A percentile compares a stretch with the other conserved stretches of the same genome.
phyloP scores from a whole-genome alignment of 2,797 vertebrate genomes.

The Eurystomus glaucurus region DNA sequence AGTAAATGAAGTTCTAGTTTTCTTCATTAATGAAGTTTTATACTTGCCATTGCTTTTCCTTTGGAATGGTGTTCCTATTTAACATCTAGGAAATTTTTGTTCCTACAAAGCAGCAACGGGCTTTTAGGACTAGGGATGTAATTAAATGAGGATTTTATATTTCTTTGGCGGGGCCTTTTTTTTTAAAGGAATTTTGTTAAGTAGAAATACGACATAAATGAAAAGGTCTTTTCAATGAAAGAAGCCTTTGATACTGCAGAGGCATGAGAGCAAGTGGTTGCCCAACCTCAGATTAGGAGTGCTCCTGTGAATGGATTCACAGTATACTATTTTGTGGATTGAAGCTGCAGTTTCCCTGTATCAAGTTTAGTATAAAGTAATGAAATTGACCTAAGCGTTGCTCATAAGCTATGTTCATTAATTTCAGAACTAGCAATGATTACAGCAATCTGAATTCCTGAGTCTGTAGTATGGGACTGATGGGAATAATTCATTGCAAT shows the following conservation, averaged over 20 bases:
- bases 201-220: not conserved
- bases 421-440: not conserved
- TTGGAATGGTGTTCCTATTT: slow-evolving; percentile 15
- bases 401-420: not conserved
- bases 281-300: not conserved
- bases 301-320: not conserved
- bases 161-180: not conserved
- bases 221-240: not conserved
- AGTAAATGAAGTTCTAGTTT: slow-evolving; percentile 20
- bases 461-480: not conserved
- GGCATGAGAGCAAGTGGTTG: not conserved
- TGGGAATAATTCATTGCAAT: not conserved
- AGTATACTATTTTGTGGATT: not conserved
- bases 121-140: not conserved
- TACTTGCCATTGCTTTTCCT: not conserved
- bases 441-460: not conserved
- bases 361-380: not conserved
- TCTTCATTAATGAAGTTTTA: slow-evolving; percentile 31
- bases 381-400: not conserved
- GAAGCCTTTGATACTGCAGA: not conserved
- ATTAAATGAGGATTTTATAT: slow-evolving; percentile 3
- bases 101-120: not conserved
- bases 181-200: not conserved
- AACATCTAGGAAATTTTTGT: not conserved
- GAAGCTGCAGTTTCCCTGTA: not conserved